phyloP scores from a whole-genome alignment of 2,113 vertebrate genomes.

The Danionella cerebrum region DNA sequence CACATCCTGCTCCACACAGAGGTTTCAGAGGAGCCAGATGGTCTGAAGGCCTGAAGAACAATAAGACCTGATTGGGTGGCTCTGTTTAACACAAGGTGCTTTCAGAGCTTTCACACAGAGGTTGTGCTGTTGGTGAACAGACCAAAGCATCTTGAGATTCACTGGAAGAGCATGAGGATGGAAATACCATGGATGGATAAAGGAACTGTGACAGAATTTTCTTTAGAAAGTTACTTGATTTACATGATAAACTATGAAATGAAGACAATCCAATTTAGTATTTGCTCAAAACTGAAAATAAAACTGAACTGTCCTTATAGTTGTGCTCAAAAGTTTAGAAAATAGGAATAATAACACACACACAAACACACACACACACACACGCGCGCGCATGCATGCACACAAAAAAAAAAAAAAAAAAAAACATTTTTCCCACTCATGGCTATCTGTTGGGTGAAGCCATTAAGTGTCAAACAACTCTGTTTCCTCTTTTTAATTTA shows the following conservation, averaged over 20 bases:
- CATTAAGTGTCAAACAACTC: no score
- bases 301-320: no score
- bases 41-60: conserved; percentile 45
- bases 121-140: conserved; percentile 49
- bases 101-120: conserved; percentile 49
- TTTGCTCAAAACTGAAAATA: no score
- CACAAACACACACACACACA: no score
- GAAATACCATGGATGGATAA: conserved; percentile 9
- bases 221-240: not conserved
- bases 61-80: conserved; percentile 42
- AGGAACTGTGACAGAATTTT: not conserved
- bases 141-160: conserved; percentile 46
- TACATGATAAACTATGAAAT: not conserved
- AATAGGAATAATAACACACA: no score
- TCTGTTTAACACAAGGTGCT: conserved; percentile 40
- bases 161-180: conserved; percentile 47
- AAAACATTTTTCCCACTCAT: no score
- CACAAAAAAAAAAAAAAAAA: no score
- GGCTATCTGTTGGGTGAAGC: no score
- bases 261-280: no score
- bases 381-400: no score
- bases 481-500: no score
- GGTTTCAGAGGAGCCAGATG: conserved; percentile 60
- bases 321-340: no score
- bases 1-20: conserved; percentile 45